Conservation (phyloP, 2,888 invertebrate genomes). For the Copidosoma aretas region DNA sequence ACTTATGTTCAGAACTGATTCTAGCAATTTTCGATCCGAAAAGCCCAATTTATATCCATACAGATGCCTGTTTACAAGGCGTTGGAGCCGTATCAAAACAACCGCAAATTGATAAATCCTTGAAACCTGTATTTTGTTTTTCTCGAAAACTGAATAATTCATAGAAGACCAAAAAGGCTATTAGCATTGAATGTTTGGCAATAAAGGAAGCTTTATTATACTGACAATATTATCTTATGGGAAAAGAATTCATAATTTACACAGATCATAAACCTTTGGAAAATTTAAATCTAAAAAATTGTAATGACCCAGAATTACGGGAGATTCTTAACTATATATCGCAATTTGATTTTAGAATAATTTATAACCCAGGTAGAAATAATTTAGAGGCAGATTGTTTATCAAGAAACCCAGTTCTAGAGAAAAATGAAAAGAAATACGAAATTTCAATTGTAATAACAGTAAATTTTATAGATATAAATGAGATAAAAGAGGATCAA, state of each 20-base stretch:
- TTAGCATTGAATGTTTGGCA: not conserved
- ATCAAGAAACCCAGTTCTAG: slow-evolving; percentile 39
- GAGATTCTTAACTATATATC: slow-evolving; percentile 33
- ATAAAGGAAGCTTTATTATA: slow-evolving; percentile 28
- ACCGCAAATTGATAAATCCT: slow-evolving; percentile 35
- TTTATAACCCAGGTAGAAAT: slow-evolving; percentile 34
- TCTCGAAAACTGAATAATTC: slow-evolving; percentile 39
- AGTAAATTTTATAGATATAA: too few relatives aligned
- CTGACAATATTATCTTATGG: slow-evolving; percentile 29
- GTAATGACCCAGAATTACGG: slow-evolving; percentile 28
- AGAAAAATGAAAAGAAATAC: slow-evolving; percentile 22
- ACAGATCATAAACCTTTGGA: slow-evolving; percentile 30
- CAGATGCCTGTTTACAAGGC: slow-evolving; percentile 47
- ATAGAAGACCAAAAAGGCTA: slow-evolving; percentile 35
- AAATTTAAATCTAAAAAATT: slow-evolving; percentile 32
- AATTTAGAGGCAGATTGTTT: slow-evolving; percentile 37
- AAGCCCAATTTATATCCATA: slow-evolving; percentile 37
- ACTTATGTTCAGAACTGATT: slow-evolving; percentile 10
- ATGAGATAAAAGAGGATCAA: too few relatives aligned
- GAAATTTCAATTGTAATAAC: too few relatives aligned
- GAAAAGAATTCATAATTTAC: slow-evolving; percentile 18
- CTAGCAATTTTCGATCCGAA: not conserved
- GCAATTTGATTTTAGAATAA: slow-evolving; percentile 36
- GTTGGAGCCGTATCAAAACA: slow-evolving; percentile 47
- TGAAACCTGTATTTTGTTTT: slow-evolving; percentile 41